Evolutionary conservation across 2,113 vertebrate genomes (phyloP).

Genomic region (crab-eating macaque (Macaca fascicularis)): T2T-MFA8v1.1 NC_088389.1:11391001-11391500

Average conservation of each 20-base stretch:
- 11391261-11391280: not conserved
- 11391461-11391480: too few relatives aligned
- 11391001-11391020: too few relatives aligned
- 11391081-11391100: not conserved
- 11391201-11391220: not conserved
- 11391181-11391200: not conserved
- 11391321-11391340: too few relatives aligned
- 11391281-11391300: not conserved
- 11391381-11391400: too few relatives aligned
- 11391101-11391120: not conserved
- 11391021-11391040: not conserved
- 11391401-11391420: too few relatives aligned
- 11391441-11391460: too few relatives aligned
- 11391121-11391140: not conserved
- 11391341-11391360: too few relatives aligned
- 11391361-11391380: too few relatives aligned
- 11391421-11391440: too few relatives aligned
- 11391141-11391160: not conserved
- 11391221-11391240: too few relatives aligned
- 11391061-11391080: rapidly evolving
- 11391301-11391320: not conserved
- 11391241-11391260: not conserved
- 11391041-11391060: not conserved
- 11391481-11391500: too few relatives aligned
- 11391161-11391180: not conserved